Evolutionary conservation across 1,140 invertebrate genomes (phyloP).

Genomic region (Kradibia gibbosae): DNA sequence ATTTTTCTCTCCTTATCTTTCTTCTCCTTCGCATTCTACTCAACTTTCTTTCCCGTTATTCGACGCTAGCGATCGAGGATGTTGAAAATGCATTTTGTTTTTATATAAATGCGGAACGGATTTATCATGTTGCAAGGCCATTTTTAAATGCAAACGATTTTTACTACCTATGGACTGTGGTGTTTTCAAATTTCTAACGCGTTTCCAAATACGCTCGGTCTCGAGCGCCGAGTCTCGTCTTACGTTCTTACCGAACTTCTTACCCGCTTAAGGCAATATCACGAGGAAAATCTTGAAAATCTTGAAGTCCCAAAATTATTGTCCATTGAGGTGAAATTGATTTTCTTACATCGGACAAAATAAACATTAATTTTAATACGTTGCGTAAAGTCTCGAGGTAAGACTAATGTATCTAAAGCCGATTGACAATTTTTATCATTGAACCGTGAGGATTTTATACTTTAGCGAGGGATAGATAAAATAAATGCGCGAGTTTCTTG

Average conservation of each 20-base stretch:
- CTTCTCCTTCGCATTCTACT: background rate
- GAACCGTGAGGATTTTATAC: constrained; percentile 40
- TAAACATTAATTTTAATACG: constrained; percentile 41
- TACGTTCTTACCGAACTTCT: too few species aligned
- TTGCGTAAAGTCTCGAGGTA: constrained; percentile 26
- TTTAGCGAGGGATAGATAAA: constrained; percentile 41
- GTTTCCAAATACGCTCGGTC: constrained; percentile 4
- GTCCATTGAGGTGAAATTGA: background rate
- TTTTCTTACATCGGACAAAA: background rate
- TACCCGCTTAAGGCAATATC: too few species aligned
- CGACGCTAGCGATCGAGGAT: constrained; percentile 45
- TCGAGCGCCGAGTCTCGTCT: constrained; percentile 4
- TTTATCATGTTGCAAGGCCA: constrained; percentile 33
- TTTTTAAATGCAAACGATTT: constrained; percentile 32
- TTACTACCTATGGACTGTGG: constrained; percentile 23
- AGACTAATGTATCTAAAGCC: constrained; percentile 29
- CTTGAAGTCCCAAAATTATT: background rate
- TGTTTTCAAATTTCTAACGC: constrained; percentile 39
- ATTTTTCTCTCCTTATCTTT: background rate
- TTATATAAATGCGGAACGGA: constrained; percentile 32
- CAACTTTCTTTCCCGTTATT: background rate
- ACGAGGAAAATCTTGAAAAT: too few species aligned
- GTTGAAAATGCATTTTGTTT: constrained; percentile 61
- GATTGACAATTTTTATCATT: constrained; percentile 42
- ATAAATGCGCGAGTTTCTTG: constrained; percentile 49